Conservation (phyloP, 1,140 invertebrate species). For the Wasmannia auropunctata region DNA sequence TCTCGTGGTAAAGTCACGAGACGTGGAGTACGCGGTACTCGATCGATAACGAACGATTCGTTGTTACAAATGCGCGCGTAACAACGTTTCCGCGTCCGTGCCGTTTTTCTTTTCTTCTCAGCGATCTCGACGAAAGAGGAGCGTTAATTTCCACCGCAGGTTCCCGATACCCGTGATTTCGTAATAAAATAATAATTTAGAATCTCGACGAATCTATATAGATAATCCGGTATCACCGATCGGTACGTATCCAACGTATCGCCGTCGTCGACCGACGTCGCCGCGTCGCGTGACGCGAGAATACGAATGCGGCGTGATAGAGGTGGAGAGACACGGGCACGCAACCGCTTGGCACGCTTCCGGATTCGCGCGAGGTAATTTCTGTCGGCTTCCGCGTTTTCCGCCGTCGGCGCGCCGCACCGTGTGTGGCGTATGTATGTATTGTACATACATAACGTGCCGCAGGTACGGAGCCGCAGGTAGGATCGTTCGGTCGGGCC, state of each 20-base stretch:
- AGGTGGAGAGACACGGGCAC: neutral
- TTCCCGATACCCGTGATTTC: too few relatives aligned
- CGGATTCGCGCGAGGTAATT: neutral
- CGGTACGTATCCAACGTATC: too few relatives aligned
- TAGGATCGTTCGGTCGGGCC: neutral
- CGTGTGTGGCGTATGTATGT: neutral
- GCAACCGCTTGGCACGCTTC: neutral
- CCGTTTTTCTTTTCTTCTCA: too few relatives aligned
- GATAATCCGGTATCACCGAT: constrained; percentile 19
- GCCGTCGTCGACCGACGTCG: too few relatives aligned
- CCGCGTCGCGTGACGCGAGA: neutral
- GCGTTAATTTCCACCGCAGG: too few relatives aligned
- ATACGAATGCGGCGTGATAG: neutral
- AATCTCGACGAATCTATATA: neutral
- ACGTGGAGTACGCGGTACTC: too few relatives aligned
- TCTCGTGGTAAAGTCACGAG: too few relatives aligned
- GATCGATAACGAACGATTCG: too few relatives aligned
- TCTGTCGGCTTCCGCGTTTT: neutral
- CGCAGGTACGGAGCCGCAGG: neutral
- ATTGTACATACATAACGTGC: neutral
- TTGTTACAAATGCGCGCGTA: too few relatives aligned
- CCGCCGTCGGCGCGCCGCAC: neutral
- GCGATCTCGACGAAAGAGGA: too few relatives aligned
- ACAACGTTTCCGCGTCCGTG: too few relatives aligned
- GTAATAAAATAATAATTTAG: too few relatives aligned